These are phyloP conservation scores for Pseudomugil gertrudae DNA, from an alignment of 2,797 vertebrate genomes.

Conservation along the genomic window DNA sequence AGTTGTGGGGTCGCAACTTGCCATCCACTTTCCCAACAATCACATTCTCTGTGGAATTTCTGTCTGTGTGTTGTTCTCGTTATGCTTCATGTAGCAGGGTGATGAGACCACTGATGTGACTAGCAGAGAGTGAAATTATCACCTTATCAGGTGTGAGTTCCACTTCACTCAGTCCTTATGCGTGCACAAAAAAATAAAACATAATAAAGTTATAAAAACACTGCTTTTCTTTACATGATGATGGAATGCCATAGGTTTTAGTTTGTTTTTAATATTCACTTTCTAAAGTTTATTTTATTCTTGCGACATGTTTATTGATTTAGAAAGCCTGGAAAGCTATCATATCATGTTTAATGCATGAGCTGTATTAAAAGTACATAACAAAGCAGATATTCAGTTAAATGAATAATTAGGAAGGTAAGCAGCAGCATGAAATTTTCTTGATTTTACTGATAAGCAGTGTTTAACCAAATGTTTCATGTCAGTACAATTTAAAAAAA, in stretches of 20 bases:
- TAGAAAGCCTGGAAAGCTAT: not conserved
- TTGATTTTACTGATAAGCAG: not conserved
- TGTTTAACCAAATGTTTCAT: not conserved
- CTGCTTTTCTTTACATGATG: not conserved
- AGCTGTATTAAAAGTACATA: not conserved
- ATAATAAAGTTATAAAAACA: not conserved
- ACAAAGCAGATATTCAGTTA: too few species aligned
- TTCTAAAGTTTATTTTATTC: not conserved
- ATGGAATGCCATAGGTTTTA: not conserved
- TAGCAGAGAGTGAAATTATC: slow-evolving; percentile 9
- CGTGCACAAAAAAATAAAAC: not conserved
- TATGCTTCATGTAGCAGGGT: not conserved
- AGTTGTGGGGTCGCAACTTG: too few species aligned
- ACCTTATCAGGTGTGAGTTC: not conserved
- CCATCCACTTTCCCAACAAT: too few species aligned
- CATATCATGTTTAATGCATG: not conserved
- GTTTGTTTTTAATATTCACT: not conserved
- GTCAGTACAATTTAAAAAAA: not conserved
- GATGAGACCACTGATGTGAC: not conserved
- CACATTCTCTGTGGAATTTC: too few species aligned
- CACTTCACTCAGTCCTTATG: not conserved
- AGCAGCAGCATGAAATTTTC: not conserved
- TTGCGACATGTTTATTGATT: not conserved
- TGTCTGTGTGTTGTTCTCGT: not conserved
- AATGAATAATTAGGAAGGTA: not conserved